Evolutionary conservation across 2,888 invertebrate genomes (phyloP), one percentile per base, ranked within the genome.

Genomic region (Seira ritae): DNA sequence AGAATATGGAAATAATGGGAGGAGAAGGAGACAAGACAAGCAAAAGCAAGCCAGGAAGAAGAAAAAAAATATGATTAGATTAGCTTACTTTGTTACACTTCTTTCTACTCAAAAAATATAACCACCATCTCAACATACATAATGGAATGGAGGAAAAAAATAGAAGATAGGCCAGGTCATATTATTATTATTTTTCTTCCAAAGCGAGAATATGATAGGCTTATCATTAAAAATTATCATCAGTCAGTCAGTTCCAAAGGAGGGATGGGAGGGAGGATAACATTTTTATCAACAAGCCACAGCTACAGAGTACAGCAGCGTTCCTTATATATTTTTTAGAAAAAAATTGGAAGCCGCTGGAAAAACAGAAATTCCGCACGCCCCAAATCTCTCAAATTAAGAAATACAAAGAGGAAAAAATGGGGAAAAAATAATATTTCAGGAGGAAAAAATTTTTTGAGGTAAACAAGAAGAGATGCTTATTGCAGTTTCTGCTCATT

Each of bases 21-120:
- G 50, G 50, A 50, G 15, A 3, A 8, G 6, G 50, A 31, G 31
- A 50, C 50, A n/a, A 50, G 50, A 50, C 50, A 50, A n/a, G 31
- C 31, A 2, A 31, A 31, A 8, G 31, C 31, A 31, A 31, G 31
- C 31, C 31, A 31, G 50, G 50, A 50, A 50, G 50, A 50, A 50
- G 31, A 31, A 8, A 31, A 31, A 31, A 31, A 31, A 31, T 2
- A 31, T 75, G 80, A 81, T 81, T 81, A 81, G 81, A 81, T 81
- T 81, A 76, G 71, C 76, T 81, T 46, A 80, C 75, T 80, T 74
- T 23, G 75, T 76, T 76, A 66, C 81, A 70, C 69, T 62, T 69
- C 37, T 62, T 17, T 12, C 12, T 42, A 22, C 22, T 65, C 20
- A 8, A 17, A 19, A 12, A 31, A 24, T 23, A 24, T 8, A 67